Base-by-base conservation (phyloP, 2,797 vertebrate species). In the Etheostoma nigrum region DNA sequence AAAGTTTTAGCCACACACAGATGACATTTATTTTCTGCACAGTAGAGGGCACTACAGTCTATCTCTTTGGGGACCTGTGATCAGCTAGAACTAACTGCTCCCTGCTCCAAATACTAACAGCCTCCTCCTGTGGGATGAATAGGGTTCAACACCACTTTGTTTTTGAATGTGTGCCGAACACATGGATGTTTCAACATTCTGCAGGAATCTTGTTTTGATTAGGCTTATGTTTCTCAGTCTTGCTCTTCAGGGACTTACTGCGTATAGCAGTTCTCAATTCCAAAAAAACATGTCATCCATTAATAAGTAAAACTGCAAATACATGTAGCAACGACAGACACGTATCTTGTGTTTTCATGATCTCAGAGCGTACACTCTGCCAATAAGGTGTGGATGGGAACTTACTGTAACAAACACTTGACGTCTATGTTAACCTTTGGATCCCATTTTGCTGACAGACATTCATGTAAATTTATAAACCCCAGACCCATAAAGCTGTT, bases 161-260 rank as follows among this genome's bases (percentile, higher is more conserved):
- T 81, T 82, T 55, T 73, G 33, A 72, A 59, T 12, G 58, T 70
- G 64, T 78, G 79, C 87, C 36, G 27, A 67, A 65, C 44, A 70
- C 65, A 5, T 52, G 63, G 65, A 72, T 27, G 69, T 91, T 90
- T 85, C 65, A 66, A 84, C 75, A 79, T 77, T 74, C 48, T 74
- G 45, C 6, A 47, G 52, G n/a, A 72, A 79, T 76, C 78, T 83
- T 87, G 88, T 88, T 92, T 85, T 81, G 58, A 92, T 92, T 87
- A 84, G 49, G 47, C 15, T 55, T 25, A 62, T 67, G 78, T 92
- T 89, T 84, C 85, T 80, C 75, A 66, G 49, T 54, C 14, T 16
- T 0, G 40, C 63, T 88, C 85, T 73, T 63, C 16, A 0, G 87
- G 74, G 86, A 89, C 78, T 69, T 79, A 16, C 18, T 63, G 76